Conservation (phyloP, 2,888 invertebrate species). For the Tillus elongatus region DNA sequence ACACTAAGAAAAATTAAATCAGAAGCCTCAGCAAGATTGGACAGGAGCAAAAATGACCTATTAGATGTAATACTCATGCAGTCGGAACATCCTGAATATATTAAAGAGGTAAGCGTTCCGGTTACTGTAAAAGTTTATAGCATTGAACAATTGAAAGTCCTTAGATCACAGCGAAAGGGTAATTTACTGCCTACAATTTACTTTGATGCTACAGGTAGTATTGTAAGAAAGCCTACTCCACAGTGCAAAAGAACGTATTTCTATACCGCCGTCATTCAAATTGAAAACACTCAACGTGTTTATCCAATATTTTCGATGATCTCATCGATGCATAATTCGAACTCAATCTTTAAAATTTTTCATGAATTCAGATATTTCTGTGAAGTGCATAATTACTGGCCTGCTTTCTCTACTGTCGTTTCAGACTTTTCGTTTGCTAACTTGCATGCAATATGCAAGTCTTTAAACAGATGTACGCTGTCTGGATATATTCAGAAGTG, state of each 20-base stretch:
- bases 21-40: not conserved
- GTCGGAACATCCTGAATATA: slow-evolving; percentile 1
- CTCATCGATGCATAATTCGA: not conserved
- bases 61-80: slow-evolving; percentile 4
- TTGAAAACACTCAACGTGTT: not conserved
- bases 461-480: slow-evolving; percentile 3
- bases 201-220: slow-evolving; percentile 6
- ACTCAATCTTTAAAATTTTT: not conserved
- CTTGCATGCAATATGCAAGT: slow-evolving; percentile 1
- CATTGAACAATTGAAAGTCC: not conserved
- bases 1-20: not conserved
- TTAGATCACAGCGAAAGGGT: not conserved
- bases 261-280: slow-evolving; percentile 5
- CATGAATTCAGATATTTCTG: not conserved
- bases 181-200: not conserved
- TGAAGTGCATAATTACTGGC: slow-evolving; percentile 4
- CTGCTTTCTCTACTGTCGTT: slow-evolving; percentile 1
- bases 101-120: not conserved
- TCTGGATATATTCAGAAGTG: slow-evolving; percentile 2
- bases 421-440: slow-evolving; percentile 3
- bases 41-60: slow-evolving; percentile 7
- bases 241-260: not conserved
- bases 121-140: slow-evolving; percentile 5
- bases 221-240: not conserved
- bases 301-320: slow-evolving; percentile 5